Conservation (phyloP, 1,140 invertebrate genomes). For the Venturia canescens region DNA sequence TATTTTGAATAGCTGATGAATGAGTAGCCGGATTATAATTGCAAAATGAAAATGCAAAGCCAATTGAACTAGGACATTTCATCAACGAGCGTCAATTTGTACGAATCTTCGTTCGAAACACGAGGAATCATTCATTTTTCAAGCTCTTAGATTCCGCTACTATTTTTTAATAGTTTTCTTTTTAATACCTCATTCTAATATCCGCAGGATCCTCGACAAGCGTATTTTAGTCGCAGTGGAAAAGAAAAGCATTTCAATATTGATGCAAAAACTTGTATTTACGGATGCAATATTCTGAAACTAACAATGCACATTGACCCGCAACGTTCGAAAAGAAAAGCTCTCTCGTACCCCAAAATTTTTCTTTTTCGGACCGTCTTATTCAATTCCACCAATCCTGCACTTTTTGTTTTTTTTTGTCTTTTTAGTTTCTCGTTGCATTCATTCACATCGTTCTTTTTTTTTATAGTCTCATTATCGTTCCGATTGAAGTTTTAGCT, state of each 20-base stretch:
- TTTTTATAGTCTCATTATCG: not conserved
- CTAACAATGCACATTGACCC: not conserved
- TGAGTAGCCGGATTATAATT: slow-evolving; percentile 35
- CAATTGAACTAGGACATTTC: slow-evolving; percentile 7
- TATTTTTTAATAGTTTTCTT: not conserved
- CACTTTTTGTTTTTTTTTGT: slow-evolving; percentile 6
- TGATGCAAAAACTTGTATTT: not conserved
- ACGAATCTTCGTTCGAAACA: slow-evolving; percentile 17
- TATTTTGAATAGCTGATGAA: slow-evolving; percentile 37
- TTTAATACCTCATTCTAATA: not conserved
- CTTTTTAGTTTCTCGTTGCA: slow-evolving; percentile 2
- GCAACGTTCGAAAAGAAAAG: not conserved
- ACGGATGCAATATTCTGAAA: not conserved
- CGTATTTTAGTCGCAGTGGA: not conserved
- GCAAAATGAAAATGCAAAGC: slow-evolving; percentile 4
- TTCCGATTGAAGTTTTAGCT: not conserved
- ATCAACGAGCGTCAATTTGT: slow-evolving; percentile 27
- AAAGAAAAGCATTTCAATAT: slow-evolving; percentile 19
- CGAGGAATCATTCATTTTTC: slow-evolving; percentile 25
- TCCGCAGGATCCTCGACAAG: not conserved
- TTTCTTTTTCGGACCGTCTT: not conserved
- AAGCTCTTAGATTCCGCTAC: not conserved
- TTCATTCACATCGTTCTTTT: not conserved
- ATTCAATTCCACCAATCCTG: not conserved
- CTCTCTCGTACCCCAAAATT: not conserved